These are phyloP conservation scores for Oscheius sp. DNA, from an alignment of 2,888 invertebrate genomes.

Conservation along the genomic window DNA sequence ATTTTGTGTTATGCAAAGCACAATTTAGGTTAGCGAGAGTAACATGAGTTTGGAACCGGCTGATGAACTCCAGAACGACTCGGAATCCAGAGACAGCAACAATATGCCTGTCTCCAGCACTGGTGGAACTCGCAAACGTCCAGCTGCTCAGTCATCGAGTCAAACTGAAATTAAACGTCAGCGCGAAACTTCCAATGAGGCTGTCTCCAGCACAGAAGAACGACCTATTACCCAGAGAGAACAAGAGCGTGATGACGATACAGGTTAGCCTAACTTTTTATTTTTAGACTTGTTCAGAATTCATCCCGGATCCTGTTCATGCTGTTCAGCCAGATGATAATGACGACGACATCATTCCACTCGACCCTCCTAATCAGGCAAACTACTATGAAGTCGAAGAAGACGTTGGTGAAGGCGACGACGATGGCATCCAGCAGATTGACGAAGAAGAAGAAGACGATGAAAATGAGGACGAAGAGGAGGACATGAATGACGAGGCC, in stretches of 20 bases:
- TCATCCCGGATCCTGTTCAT: conserved; percentile 27
- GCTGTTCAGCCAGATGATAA: conserved; percentile 23
- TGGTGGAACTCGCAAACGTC: conserved; percentile 45
- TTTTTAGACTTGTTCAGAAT: background rate
- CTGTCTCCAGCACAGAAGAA: conserved; percentile 53
- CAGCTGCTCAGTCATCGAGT: conserved; percentile 35
- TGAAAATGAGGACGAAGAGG: conserved; percentile 30
- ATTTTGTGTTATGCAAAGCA: background rate
- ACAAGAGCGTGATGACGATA: conserved; percentile 1
- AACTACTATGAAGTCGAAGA: conserved; percentile 20
- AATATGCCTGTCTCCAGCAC: conserved; percentile 52
- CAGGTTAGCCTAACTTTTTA: background rate
- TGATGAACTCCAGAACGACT: conserved; percentile 27
- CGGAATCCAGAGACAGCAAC: conserved; percentile 50
- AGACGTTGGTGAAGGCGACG: conserved; percentile 43
- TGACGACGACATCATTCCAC: conserved; percentile 26
- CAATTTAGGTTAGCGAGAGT: conserved; percentile 18
- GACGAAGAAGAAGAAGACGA: conserved; percentile 33
- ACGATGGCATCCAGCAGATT: conserved; percentile 16
- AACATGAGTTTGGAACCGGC: background rate
- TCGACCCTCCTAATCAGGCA: conserved; percentile 27
- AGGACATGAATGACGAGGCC: conserved; percentile 19
- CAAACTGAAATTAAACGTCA: conserved; percentile 46
- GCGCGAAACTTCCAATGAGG: conserved; percentile 51
- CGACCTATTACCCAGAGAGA: background rate